Base-by-base conservation (phyloP, 2,797 vertebrate genomes). In the Hephaestus fuliginosus region DNA sequence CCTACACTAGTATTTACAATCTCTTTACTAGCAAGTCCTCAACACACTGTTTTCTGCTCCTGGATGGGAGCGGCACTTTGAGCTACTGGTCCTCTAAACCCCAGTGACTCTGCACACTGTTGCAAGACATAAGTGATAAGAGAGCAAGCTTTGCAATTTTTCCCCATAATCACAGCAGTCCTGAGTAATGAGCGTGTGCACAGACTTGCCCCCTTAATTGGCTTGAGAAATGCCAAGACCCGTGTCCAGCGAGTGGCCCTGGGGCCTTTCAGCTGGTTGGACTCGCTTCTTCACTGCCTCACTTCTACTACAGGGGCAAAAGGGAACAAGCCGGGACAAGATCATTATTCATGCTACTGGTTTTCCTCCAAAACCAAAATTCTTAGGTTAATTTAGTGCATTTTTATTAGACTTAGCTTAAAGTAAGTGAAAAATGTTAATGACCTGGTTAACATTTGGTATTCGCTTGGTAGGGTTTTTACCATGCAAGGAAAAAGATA, bases 141-240 rank as follows among this genome's bases (percentile, higher is more conserved):
- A 86, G 75, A 75, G 49, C 74, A 71, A 81, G 74, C 72, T n/a
- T 55, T 78, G 78, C 74, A 57, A 61, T 72, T 81, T 82, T 56
- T 48, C 55, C 58, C 62, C 74, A 87, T 90, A 80, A 90, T 88
- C 85, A 78, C 63, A 66, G 60, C 73, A 81, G 78, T 52, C 44
- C 84, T 33, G 30, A 74, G 76, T 86, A 88, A 93, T 83, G 67
- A 88, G 69, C 41, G 60, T 65, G 68, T 64, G 60, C 63, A 71
- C 5, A 8, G 18, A 82, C 81, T 86, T 62, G 76, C 70, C 2
- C 61, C 51, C 66, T 83, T 88, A 88, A 92, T 90, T 91, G 78
- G 85, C 69, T 81, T 73, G 73, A 91, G 84, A 91, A 92, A 92
- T 85, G 84, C 83, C 79, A 80, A 86, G 61, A 78, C 78, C 78